Evolutionary conservation across 2,888 invertebrate species (phyloP), one percentile per base, ranked within the genome.

Genomic region (Lasius platythorax): DNA sequence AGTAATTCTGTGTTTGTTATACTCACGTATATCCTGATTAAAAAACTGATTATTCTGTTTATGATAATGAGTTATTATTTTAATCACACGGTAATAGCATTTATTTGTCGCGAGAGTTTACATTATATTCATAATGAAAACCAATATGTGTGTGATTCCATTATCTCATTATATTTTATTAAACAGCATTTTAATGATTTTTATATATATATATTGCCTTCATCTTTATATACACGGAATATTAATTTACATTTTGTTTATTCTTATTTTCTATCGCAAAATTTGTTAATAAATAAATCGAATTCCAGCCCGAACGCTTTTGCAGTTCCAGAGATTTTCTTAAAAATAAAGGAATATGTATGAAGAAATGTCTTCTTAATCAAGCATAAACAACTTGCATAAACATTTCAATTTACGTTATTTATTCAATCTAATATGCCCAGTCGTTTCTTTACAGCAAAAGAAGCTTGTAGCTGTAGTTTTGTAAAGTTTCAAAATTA

Each of bases 371-470:
- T 11, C 15, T 53, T 50, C 58, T 81, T 81, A 61, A 76, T 73
- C 43, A 46, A 66, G 9, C 61, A 64, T 53, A 53, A 53, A 53
- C n/a, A 53, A 53, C 6, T 53, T 53, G 78, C 70, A 84, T 84
- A 87, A 85, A 83, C 56, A 85, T 82, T 67, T 79, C 82, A 88
- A 85, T 67, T 84, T 87, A 23, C 82, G 82, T 87, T 82, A 88
- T 73, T 85, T 68, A 82, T 56, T 53, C 66, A 78, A 74, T 87
- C 37, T 53, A 64, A 30, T 46, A 67, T 63, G 85, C n/a, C 50
- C n/a, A n/a, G 82, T 81, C 68, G 83, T 87, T 83, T 87, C 67
- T 8, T 15, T 58, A 58, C 9, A 18, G n/a, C 28, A n/a, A 63
- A 37, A 61, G 37, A 75, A 82, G 74, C 53, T 88, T 68, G 74